Evolutionary conservation across 2,797 vertebrate species (phyloP).

Genomic region (Nannoperca obscura): DNA sequence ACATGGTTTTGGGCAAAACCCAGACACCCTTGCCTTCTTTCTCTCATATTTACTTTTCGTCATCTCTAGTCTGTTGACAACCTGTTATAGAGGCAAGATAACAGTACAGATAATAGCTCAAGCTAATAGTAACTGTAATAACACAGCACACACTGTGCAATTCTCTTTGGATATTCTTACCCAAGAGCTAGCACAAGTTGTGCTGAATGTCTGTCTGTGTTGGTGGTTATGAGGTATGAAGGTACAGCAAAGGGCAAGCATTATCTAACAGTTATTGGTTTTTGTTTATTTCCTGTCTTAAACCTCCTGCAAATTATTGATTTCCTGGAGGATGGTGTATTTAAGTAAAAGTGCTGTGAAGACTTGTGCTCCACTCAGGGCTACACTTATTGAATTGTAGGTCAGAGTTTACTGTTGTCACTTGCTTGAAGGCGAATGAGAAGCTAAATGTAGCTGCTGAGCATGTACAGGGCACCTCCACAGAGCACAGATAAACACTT

Average conservation of each 20-base stretch:
- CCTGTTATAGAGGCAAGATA: conserved; percentile 57
- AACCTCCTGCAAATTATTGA: conserved; percentile 81
- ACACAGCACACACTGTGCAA: conserved; percentile 33
- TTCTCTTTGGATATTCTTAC: conserved; percentile 60
- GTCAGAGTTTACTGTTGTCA: conserved; percentile 73
- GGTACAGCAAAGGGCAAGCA: conserved; percentile 60
- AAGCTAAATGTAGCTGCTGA: conserved; percentile 77
- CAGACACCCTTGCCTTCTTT: conserved; percentile 66
- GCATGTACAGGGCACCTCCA: conserved; percentile 56
- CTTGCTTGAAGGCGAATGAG: conserved; percentile 72
- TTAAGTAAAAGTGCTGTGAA: conserved; percentile 68
- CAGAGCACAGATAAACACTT: conserved; percentile 69
- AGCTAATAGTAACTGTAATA: conserved; percentile 60
- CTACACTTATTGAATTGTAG: conserved; percentile 70
- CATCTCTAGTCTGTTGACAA: conserved; percentile 64
- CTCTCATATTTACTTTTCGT: conserved; percentile 69
- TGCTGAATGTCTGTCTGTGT: conserved; percentile 64
- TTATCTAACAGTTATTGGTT: conserved; percentile 78
- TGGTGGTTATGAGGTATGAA: conserved; percentile 70
- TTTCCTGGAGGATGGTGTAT: conserved; percentile 79
- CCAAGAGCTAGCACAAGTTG: conserved; percentile 50
- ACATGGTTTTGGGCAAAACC: conserved; percentile 74
- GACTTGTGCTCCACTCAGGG: conserved; percentile 62
- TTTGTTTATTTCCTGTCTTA: conserved; percentile 79
- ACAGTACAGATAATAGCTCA: conserved; percentile 47